phyloP scores from a whole-genome alignment of 2,888 invertebrate genomes.

The Tiliacea citrago region DNA sequence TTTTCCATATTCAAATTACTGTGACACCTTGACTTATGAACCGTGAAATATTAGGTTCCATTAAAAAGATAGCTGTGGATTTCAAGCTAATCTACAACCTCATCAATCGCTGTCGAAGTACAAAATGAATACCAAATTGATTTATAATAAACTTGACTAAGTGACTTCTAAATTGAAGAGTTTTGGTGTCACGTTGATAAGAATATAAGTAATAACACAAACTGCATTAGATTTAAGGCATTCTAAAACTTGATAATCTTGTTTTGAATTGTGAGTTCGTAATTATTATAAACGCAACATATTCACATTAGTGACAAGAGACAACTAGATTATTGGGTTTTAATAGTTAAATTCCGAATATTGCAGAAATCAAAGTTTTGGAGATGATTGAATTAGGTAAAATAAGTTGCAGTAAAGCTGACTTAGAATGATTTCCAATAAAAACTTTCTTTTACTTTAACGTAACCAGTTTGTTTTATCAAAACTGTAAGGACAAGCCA shows the following conservation, averaged over 20 bases:
- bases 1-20: constrained; percentile 50
- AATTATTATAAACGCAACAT: constrained; percentile 34
- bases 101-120: constrained; percentile 47
- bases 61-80: constrained; percentile 33
- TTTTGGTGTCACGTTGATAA: constrained; percentile 58
- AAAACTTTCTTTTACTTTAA: constrained; percentile 4
- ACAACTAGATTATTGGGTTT: constrained; percentile 67
- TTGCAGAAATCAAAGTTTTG: constrained; percentile 35
- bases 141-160: constrained; percentile 43
- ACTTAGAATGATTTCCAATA: not conserved
- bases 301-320: constrained; percentile 24
- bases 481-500: constrained; percentile 3
- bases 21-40: constrained; percentile 43
- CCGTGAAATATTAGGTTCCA: constrained; percentile 36
- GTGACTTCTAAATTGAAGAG: constrained; percentile 31
- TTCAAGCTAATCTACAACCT: constrained; percentile 42
- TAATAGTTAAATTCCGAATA: constrained; percentile 66
- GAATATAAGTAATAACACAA: constrained; percentile 61
- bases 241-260: constrained; percentile 68
- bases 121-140: constrained; percentile 43
- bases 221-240: constrained; percentile 59
- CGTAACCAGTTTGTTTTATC: constrained; percentile 13
- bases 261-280: constrained; percentile 47
- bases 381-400: constrained; percentile 11
- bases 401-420: not conserved